Conservation (phyloP, 2,797 vertebrate genomes). For the Acanthurus tractus region DNA sequence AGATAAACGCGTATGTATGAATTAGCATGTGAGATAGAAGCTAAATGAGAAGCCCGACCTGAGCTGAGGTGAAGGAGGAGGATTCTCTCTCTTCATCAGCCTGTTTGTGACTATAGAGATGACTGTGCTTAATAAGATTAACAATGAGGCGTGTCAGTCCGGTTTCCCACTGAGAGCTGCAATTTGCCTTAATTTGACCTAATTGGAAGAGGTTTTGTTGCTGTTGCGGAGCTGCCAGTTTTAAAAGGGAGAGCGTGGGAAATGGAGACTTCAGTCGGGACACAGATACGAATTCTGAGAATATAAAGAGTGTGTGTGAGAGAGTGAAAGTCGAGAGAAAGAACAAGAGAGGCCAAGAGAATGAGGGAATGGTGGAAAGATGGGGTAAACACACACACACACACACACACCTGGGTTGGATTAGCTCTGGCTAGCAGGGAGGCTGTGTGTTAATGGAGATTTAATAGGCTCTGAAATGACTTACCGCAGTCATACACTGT, state of each 20-base stretch:
- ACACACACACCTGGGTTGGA: constrained; percentile 73
- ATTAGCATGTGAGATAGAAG: neutral
- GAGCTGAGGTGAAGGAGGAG: neutral
- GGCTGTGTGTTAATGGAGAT: constrained; percentile 80
- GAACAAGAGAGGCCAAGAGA: neutral
- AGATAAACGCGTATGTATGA: neutral
- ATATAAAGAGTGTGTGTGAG: neutral
- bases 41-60: neutral
- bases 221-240: constrained; percentile 37
- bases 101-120: constrained; percentile 7
- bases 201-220: constrained; percentile 51
- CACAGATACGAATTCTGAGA: neutral
- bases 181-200: constrained; percentile 68
- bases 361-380: neutral
- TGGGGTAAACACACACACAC: neutral
- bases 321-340: neutral
- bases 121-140: constrained; percentile 50
- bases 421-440: constrained; percentile 73
- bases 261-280: constrained; percentile 17
- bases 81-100: neutral
- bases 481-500: constrained; percentile 50
- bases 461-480: constrained; percentile 81
- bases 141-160: constrained; percentile 45
- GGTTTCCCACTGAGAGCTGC: constrained; percentile 45
- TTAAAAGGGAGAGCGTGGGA: constrained; percentile 27